Evolutionary conservation across 2,888 invertebrate species (phyloP).

Genomic region (Ceratothoa steindachneri): DNA sequence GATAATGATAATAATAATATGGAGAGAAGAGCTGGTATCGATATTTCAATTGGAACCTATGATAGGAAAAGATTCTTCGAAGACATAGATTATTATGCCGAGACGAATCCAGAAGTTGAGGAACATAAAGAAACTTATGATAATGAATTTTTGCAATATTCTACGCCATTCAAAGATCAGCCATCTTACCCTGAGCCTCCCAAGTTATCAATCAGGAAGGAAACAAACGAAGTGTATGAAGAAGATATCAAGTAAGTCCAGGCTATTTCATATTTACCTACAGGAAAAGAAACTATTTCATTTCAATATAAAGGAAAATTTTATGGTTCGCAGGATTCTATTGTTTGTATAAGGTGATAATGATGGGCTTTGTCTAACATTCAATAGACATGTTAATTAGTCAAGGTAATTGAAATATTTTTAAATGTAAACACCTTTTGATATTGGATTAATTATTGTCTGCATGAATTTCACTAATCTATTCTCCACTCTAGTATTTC

Average conservation of each 20-base stretch:
- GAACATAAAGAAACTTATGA: background rate
- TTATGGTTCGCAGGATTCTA: no score
- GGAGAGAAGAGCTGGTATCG: slow-evolving; percentile 11
- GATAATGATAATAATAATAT: background rate
- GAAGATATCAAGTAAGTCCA: slow-evolving; percentile 3
- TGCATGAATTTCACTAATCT: no score
- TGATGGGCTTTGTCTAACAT: no score
- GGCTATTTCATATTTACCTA: no score
- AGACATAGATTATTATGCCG: background rate
- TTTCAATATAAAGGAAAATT: no score
- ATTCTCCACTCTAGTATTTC: no score
- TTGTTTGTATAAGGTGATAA: no score
- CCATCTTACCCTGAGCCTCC: background rate
- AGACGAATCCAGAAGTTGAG: slow-evolving; percentile 17
- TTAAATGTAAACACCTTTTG: no score
- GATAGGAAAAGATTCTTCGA: background rate
- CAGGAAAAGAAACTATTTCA: no score
- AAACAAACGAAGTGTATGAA: background rate
- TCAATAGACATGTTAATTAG: no score
- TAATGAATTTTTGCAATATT: background rate
- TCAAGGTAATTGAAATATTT: no score
- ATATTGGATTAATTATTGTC: no score
- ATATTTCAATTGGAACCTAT: background rate
- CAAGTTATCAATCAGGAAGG: background rate
- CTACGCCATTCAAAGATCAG: background rate